These are phyloP conservation scores for Onychomys arenicola DNA, from an alignment of 2,797 vertebrate genomes.

Conservation along the genomic window DNA sequence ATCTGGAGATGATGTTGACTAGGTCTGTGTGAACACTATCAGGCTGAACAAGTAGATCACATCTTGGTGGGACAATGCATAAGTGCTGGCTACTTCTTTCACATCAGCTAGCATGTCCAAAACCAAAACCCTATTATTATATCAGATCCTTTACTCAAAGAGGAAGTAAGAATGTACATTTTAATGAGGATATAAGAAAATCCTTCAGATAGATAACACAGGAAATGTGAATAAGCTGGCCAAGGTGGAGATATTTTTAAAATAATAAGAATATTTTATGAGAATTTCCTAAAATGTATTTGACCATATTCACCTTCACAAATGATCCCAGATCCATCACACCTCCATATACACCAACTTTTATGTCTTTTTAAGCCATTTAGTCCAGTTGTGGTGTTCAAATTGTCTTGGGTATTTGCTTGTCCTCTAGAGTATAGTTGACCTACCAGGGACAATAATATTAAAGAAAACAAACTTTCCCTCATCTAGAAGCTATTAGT, in stretches of 20 bases:
- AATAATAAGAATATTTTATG: background rate
- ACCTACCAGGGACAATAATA: background rate
- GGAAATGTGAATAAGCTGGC: background rate
- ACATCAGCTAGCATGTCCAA: background rate
- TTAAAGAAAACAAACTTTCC: background rate
- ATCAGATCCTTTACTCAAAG: background rate
- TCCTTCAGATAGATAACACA: background rate
- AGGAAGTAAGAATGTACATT: background rate
- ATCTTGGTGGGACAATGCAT: background rate
- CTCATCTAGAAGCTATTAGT: background rate
- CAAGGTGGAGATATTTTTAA: background rate
- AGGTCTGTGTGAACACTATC: background rate
- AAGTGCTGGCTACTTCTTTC: background rate
- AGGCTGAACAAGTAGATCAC: background rate
- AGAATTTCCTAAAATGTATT: background rate
- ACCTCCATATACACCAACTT: background rate
- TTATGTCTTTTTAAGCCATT: background rate
- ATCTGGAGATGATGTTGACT: background rate
- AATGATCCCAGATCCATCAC: background rate
- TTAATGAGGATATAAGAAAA: background rate
- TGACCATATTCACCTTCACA: background rate
- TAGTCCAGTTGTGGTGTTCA: background rate
- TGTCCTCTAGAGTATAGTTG: background rate
- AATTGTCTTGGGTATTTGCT: background rate
- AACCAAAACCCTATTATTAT: background rate